Conservation (phyloP, 2,113 vertebrate genomes). For the Chionis minor region DNA sequence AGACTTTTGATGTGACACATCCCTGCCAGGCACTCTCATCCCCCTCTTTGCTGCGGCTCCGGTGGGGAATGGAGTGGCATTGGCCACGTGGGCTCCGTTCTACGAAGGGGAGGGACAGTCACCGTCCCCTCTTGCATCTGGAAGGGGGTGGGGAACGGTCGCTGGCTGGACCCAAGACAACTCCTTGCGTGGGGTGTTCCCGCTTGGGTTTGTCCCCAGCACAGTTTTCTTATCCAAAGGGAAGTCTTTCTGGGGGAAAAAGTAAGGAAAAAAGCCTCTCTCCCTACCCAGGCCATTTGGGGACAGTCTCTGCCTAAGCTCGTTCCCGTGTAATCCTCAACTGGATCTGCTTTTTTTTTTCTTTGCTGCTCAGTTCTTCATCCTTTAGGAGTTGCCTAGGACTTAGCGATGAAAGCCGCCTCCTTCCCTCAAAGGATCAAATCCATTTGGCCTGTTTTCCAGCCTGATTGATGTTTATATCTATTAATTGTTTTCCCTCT, state of each 20-base stretch:
- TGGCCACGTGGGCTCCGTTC: background rate
- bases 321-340: background rate
- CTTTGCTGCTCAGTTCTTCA: background rate
- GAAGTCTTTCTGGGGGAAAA: background rate
- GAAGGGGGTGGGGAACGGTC: accelerated
- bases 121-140: background rate
- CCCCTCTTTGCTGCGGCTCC: background rate
- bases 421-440: background rate
- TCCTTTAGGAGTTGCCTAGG: background rate
- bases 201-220: background rate
- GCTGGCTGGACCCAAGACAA: background rate
- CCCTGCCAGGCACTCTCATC: background rate
- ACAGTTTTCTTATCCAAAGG: background rate
- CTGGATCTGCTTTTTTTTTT: background rate
- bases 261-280: background rate
- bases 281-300: background rate
- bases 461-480: conserved; percentile 48
- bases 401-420: conserved; percentile 11
- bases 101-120: background rate
- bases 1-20: background rate
- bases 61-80: background rate
- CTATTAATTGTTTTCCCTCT: conserved; percentile 60
- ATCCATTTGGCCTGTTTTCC: conserved; percentile 17
- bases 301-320: background rate
- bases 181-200: background rate